These are phyloP conservation scores for Ptychobarbus kaznakovi DNA, from an alignment of 2,797 vertebrate genomes.

Conservation along the genomic window DNA sequence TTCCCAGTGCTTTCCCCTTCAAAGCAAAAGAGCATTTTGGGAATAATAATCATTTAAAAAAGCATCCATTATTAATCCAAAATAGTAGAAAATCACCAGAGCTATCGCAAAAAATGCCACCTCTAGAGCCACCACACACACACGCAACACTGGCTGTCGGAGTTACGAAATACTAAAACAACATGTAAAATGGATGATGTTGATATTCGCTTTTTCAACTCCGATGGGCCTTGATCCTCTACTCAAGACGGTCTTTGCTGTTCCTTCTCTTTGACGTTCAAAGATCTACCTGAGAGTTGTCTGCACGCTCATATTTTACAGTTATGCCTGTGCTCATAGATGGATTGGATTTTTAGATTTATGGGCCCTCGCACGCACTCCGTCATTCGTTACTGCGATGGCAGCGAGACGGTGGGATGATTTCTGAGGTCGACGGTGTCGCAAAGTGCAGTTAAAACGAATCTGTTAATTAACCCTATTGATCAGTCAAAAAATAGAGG, in stretches of 20 bases:
- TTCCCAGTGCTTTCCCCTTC: constrained; percentile 71
- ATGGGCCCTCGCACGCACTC: constrained; percentile 67
- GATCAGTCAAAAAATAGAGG: constrained; percentile 81
- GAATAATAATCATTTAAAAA: constrained; percentile 84
- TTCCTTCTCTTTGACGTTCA: constrained; percentile 53
- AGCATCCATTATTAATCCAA: constrained; percentile 79
- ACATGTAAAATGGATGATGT: background rate
- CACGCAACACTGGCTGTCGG: background rate
- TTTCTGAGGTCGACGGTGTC: constrained; percentile 77
- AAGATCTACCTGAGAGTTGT: constrained; percentile 72
- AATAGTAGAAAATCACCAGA: constrained; percentile 64
- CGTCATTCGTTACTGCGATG: constrained; percentile 74
- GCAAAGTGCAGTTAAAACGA: constrained; percentile 79
- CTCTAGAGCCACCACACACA: constrained; percentile 20
- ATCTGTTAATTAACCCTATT: constrained; percentile 86
- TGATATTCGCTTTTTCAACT: background rate
- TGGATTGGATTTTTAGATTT: constrained; percentile 82
- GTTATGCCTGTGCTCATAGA: constrained; percentile 74
- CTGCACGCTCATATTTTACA: constrained; percentile 74
- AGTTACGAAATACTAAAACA: background rate
- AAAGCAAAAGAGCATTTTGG: constrained; percentile 86
- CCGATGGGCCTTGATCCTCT: constrained; percentile 1
- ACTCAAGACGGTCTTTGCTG: constrained; percentile 51
- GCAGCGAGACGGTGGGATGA: constrained; percentile 65
- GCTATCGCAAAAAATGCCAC: constrained; percentile 52